phyloP scores from a whole-genome alignment of 2,888 invertebrate species.

The Agrilus mali region DNA sequence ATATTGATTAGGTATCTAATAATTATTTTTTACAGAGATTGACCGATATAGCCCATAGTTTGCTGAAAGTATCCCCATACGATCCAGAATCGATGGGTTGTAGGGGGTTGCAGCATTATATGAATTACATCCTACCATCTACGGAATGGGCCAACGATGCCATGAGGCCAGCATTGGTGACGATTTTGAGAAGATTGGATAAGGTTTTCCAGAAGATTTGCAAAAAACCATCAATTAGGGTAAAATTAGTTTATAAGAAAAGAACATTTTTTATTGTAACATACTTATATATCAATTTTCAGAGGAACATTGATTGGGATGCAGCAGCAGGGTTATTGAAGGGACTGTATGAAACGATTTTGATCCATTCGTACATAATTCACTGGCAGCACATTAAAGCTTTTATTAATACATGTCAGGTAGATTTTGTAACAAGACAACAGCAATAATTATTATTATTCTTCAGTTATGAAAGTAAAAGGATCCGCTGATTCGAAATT shows the following conservation, averaged over 20 bases:
- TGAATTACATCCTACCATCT: conserved; percentile 83
- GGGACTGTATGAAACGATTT: conserved; percentile 89
- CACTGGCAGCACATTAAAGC: conserved; percentile 92
- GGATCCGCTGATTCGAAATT: not conserved
- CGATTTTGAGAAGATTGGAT: conserved; percentile 83
- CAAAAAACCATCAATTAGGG: conserved; percentile 85
- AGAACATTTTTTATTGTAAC: not conserved
- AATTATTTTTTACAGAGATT: conserved; percentile 51
- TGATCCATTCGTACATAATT: conserved; percentile 88
- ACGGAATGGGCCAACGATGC: conserved; percentile 95
- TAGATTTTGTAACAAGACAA: conserved; percentile 24
- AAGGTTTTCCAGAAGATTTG: conserved; percentile 96
- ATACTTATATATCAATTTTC: conserved; percentile 23
- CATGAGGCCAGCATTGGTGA: conserved; percentile 80
- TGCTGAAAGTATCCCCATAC: conserved; percentile 95
- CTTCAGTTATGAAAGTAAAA: too few species aligned
- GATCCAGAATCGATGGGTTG: conserved; percentile 97
- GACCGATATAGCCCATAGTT: conserved; percentile 92
- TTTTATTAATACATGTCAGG: conserved; percentile 75
- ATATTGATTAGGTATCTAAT: conserved; percentile 3
- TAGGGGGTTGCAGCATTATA: conserved; percentile 81
- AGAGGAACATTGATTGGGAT: conserved; percentile 95
- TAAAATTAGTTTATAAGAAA: conserved; percentile 22
- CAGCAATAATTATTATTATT: too few species aligned
- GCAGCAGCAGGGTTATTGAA: conserved; percentile 88